Evolutionary conservation across 2,797 vertebrate species (phyloP).

Genomic region (Somateria mollissima): DNA sequence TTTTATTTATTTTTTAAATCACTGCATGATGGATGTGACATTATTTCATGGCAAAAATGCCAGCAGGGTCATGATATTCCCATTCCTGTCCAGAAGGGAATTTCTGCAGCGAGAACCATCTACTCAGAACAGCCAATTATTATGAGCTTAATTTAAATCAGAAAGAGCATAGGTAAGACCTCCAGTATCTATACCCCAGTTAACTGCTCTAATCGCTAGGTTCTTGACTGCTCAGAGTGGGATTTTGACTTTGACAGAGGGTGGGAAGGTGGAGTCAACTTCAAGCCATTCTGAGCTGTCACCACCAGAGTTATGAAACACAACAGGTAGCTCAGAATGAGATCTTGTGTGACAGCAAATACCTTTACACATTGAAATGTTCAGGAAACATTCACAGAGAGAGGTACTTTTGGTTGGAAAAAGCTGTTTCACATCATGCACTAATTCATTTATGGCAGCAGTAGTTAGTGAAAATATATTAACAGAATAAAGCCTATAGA

Average conservation of each 20-base stretch:
- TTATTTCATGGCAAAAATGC: background rate
- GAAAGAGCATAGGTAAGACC: background rate
- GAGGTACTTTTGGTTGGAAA: background rate
- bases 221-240: background rate
- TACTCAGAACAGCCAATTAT: background rate
- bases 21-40: accelerated
- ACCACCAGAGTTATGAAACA: background rate
- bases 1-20: background rate
- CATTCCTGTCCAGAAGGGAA: background rate
- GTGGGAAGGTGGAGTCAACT: background rate
- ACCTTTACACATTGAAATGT: background rate
- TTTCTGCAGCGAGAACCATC: background rate
- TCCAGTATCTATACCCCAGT: background rate
- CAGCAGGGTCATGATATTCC: background rate
- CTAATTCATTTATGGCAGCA: background rate
- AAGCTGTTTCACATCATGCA: background rate
- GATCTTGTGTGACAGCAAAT: background rate
- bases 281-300: background rate
- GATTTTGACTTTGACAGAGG: background rate
- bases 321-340: background rate
- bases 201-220: background rate
- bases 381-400: background rate
- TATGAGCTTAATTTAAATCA: background rate
- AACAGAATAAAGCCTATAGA: background rate
- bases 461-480: background rate